Evolutionary conservation across 2,888 invertebrate genomes (phyloP).

Genomic region (Microplitis manilae): DNA sequence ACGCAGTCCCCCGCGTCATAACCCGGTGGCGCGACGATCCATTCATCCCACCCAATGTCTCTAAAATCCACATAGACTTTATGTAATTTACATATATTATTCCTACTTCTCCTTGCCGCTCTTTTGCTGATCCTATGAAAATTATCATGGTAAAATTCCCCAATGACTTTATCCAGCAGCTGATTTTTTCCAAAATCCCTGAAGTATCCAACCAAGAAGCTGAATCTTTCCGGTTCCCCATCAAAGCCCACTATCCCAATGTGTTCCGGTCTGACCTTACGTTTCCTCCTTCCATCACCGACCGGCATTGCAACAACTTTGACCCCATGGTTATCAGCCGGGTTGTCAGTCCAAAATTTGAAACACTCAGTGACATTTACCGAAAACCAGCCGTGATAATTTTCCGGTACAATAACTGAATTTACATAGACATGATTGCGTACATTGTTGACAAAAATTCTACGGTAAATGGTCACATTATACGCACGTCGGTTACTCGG

Average conservation of each 20-base stretch:
- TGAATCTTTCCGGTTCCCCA: conserved; percentile 85
- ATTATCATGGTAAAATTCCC: conserved; percentile 72
- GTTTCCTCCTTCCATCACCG: not conserved
- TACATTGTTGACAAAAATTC: conserved; percentile 76
- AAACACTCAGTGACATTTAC: not conserved
- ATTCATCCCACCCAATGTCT: conserved; percentile 76
- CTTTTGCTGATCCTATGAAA: conserved; percentile 76
- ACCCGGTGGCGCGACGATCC: conserved; percentile 96
- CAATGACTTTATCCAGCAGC: conserved; percentile 76
- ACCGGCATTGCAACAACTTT: conserved; percentile 73
- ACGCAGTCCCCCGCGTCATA: conserved; percentile 94
- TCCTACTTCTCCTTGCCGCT: not conserved
- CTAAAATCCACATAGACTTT: not conserved
- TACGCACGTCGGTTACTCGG: conserved; percentile 69
- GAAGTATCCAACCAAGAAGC: conserved; percentile 76
- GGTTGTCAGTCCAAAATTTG: conserved; percentile 72
- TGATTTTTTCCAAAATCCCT: not conserved
- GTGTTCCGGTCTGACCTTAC: conserved; percentile 83
- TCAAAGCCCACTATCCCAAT: conserved; percentile 84
- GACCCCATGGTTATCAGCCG: conserved; percentile 44
- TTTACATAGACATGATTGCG: conserved; percentile 76
- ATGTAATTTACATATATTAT: not conserved
- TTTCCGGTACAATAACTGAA: not conserved
- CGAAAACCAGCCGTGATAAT: conserved; percentile 2
- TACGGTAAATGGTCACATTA: conserved; percentile 77